Evolutionary conservation across 37 sponge, comb jelly and placozoan genomes (phyloP), one percentile per base, ranked within the genome.

Genomic region (Geodia barretti): DNA sequence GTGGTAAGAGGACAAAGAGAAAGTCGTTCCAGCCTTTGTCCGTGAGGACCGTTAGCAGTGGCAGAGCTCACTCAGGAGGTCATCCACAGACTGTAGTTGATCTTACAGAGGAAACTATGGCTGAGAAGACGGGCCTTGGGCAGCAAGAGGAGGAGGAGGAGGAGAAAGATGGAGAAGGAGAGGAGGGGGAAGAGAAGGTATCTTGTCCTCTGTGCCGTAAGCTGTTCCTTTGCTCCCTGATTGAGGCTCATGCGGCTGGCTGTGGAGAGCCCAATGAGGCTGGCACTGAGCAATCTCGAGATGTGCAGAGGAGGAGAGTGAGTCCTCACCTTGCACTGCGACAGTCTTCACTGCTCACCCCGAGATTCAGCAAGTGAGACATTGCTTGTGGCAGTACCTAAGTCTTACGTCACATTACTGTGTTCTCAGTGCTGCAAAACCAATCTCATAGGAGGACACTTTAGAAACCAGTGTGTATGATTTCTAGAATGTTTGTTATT

Each of bases 191-290:
- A 41, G 74, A 43, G 4, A 76, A 60, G 34, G 58, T 59, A 33
- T 35, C 77, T 19, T 76, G 77, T 76, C 79, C 79, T 23, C 5
- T 79, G 23, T 79, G 79, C 30, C 4, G 17, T 0, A 31, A 79
- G 54, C 47, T 68, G 47, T 67, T 68, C 37, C 19, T 30, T 66
- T 26, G 30, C 32, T n/a, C 41, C 3, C 25, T 30, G 43, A 68
- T 79, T 42, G 69, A 66, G 32, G 58, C 2, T 21, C 79, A 79
- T 68, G 79, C 79, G 29, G 79, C 67, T 1, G 2, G 25, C 26
- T 79, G 79, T 39, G 11, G 7, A 14, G 54, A 47, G 54, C 54
- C 54, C 14, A 7, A 47, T 7, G 11, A 7, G 14, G 11, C 54
- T 14, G 14, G 54, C 14, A 7, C 54, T 17, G 11, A 47, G 54